Evolutionary conservation across 2,797 vertebrate species (phyloP), one percentile per base, ranked within the genome.

Genomic region (Cyclopterus lumpus): DNA sequence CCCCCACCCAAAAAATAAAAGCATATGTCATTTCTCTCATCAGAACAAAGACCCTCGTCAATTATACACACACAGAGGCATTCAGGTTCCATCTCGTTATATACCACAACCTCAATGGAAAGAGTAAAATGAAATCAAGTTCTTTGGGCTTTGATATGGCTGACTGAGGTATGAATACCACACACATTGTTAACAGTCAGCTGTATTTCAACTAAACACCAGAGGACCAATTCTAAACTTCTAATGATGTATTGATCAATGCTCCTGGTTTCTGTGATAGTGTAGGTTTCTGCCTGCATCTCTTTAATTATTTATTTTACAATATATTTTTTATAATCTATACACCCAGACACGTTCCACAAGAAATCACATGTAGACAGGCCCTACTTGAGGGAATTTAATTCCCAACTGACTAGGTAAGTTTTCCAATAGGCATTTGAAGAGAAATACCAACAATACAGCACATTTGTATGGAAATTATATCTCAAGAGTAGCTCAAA

Each of bases 91-190:
- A 87, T 92, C 89, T 92, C 8, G 67, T 86, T 86, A 85, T 89
- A 87, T 90, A 92, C 71, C 87, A 91, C 86, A 79, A 90, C 88
- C 88, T 92, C 85, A 91, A 83, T 91, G 91, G 90, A 93, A 93
- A 94, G 86, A 91, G 86, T 88, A 86, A 91, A 94, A 94, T 91
- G 79, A 94, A 93, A 94, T 92, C 86, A 91, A 93, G 92, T 93
- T 95, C 93, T 94, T 95, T 95, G 94, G 94, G 94, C 93, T 94
- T 93, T 90, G 89, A 94, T 91, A 93, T 90, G 91, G 93, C 94
- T 93, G 93, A 95, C 94, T 85, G 92, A 90, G 90, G 92, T 89
- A 91, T 91, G 86, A 92, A 84, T 89, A 93, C 88, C 92, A 93
- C 92, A 90, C 87, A 93, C 89, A 92, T 90, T 74, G 73, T 92